Conservation (phyloP, 1,140 invertebrate species). For the Ceratitis capitata region DNA sequence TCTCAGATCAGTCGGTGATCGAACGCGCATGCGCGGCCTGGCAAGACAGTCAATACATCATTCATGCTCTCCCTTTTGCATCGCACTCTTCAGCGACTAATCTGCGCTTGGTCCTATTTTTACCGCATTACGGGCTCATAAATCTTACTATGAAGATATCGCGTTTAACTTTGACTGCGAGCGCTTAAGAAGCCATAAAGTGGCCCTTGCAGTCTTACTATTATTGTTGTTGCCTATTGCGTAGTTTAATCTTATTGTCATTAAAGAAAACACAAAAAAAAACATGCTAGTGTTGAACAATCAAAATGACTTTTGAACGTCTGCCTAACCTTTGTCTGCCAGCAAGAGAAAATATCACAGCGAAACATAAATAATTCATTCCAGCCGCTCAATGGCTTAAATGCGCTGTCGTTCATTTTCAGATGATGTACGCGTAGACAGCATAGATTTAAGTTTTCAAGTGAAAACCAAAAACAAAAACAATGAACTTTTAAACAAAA, state of each 20-base stretch:
- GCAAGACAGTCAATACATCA: slow-evolving; percentile 6
- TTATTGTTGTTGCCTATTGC: neutral
- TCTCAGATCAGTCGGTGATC: neutral
- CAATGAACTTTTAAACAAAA: slow-evolving; percentile 9
- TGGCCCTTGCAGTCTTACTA: neutral
- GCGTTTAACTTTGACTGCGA: neutral
- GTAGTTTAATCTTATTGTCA: neutral
- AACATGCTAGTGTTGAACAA: neutral
- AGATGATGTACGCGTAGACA: neutral
- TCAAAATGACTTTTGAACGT: neutral
- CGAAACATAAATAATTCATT: slow-evolving; percentile 23
- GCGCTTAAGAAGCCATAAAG: neutral
- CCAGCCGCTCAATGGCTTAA: neutral
- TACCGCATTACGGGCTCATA: slow-evolving; percentile 29
- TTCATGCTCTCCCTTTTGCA: neutral
- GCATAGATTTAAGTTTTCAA: neutral
- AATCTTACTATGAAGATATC: slow-evolving; percentile 31
- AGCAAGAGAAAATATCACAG: neutral
- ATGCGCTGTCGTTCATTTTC: neutral
- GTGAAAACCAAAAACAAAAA: neutral
- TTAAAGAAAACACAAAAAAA: neutral
- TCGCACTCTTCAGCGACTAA: neutral
- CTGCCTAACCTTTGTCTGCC: neutral
- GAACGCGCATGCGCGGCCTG: neutral
- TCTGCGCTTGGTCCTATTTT: neutral